Conservation (phyloP, 2,888 invertebrate species). For the Platyscelio sp. region DNA sequence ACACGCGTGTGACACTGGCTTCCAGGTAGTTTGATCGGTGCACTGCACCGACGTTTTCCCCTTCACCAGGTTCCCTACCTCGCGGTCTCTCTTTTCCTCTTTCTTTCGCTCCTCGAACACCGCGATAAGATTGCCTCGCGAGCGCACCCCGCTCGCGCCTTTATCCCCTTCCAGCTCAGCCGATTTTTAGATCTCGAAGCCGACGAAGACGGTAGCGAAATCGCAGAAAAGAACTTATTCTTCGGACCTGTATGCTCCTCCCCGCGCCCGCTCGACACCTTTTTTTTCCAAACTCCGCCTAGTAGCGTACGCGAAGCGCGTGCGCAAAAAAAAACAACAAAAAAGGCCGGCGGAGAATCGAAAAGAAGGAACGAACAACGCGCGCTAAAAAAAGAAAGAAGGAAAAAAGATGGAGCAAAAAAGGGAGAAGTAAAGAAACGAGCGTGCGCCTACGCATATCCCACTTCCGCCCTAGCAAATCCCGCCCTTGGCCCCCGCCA, state of each 20-base stretch:
- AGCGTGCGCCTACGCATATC: constrained; percentile 68
- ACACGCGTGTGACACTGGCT: constrained; percentile 83
- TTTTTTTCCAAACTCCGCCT: constrained; percentile 81
- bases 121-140: constrained; percentile 74
- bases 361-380: constrained; percentile 45
- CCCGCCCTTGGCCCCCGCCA: constrained; percentile 56
- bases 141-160: constrained; percentile 47
- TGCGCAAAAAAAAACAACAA: constrained; percentile 59
- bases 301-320: constrained; percentile 70
- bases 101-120: constrained; percentile 41
- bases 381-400: constrained; percentile 41
- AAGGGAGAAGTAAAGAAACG: constrained; percentile 50
- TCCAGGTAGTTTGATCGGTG: constrained; percentile 78
- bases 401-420: constrained; percentile 57
- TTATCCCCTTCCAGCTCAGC: constrained; percentile 37
- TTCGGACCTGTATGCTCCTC: constrained; percentile 76
- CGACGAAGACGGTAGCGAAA: constrained; percentile 71
- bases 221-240: constrained; percentile 76
- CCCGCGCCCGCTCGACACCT: constrained; percentile 66
- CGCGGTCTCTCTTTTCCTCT: constrained; percentile 31
- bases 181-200: constrained; percentile 47
- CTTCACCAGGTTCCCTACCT: constrained; percentile 80
- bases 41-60: constrained; percentile 77
- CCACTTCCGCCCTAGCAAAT: constrained; percentile 54
- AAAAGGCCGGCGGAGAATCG: constrained; percentile 38